Evolutionary conservation across 64 coral and sea anemone species (phyloP).

Genomic region (Stichodactyla helianthus): DNA sequence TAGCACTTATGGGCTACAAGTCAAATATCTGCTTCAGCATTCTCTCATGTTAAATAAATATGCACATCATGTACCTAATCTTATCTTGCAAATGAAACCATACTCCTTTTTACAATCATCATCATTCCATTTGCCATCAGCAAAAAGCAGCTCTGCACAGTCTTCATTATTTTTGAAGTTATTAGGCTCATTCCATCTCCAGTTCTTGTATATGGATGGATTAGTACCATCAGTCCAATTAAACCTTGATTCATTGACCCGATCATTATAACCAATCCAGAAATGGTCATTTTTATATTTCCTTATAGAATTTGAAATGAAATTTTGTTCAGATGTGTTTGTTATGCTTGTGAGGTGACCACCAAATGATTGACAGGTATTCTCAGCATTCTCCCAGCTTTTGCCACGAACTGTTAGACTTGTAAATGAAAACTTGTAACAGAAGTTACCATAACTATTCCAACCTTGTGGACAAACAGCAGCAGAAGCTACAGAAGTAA

Average conservation of each 20-base stretch:
- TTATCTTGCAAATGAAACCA: constrained; percentile 69
- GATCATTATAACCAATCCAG: constrained; percentile 68
- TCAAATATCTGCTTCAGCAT: too few relatives aligned
- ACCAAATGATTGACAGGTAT: constrained; percentile 28
- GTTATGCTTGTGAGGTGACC: constrained; percentile 50
- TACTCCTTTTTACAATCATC: constrained; percentile 58
- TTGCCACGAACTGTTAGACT: constrained; percentile 42
- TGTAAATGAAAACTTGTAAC: constrained; percentile 36
- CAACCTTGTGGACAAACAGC: constrained; percentile 38
- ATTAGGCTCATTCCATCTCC: constrained; percentile 62
- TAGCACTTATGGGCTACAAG: too few relatives aligned
- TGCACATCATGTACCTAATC: constrained; percentile 32
- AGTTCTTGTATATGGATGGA: constrained; percentile 38
- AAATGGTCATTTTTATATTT: constrained; percentile 18
- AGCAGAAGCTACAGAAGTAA: background rate
- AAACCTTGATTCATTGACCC: constrained; percentile 47
- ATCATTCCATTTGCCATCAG: constrained; percentile 52
- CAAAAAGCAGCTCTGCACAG: constrained; percentile 49
- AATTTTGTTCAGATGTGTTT: constrained; percentile 45
- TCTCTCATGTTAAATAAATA: too few relatives aligned
- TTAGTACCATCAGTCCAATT: constrained; percentile 53
- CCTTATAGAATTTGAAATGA: constrained; percentile 24
- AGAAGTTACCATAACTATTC: constrained; percentile 32
- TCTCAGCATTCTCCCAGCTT: constrained; percentile 58
- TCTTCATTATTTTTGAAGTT: constrained; percentile 52